Evolutionary conservation across 2,797 vertebrate species (phyloP), one percentile per base, ranked within the genome.

Genomic region (Numenius phaeopus): DNA sequence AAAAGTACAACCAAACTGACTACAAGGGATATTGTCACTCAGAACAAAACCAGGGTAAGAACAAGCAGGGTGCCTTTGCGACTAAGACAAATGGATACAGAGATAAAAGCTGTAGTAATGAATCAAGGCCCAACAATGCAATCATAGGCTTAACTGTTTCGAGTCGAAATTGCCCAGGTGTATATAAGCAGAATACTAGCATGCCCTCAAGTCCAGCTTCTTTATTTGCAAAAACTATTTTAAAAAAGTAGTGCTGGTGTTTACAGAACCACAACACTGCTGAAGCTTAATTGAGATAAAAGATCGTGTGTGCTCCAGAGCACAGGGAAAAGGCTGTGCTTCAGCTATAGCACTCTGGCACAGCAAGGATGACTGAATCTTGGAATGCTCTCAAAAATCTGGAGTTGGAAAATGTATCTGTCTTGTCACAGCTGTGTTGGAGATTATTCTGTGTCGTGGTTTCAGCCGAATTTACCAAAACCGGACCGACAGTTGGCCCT

Each of bases 11-110:
- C 1, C 94, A 98, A 37, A 97, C 99, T 82, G 98, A 98, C 95
- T 99, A 99, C 95, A 99, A 99, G 92, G 99, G 98, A 37, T 99
- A 98, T 44, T 30, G 98, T 98, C 85, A 86, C 98, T 90, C 94
- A 87, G 27, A 70, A 96, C 37, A 97, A 97, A 34, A 98, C 98
- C 89, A 86, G 97, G 75, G 98, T 99, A 96, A 98, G 98, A 88
- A 62, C 13, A n/a, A 92, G 34, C 32, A 66, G 32, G 17, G 6
- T 46, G 23, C 24, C 34, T 75, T 83, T 92, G 40, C 46, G 81
- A 77, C 21, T 42, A 66, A 81, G 34, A 89, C 20, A 70, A 83
- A 70, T 57, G 6, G n/a, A 66, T 64, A 11, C 37, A 78, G 47
- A 81, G 39, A 64, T 14, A 69, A 81, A 71, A 81, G 29, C 4